Percentiles rank a stretch among this genome's conserved stretches.
Evolutionary conservation across 2,888 invertebrate species (phyloP).

Genomic region (Pocota personata): DNA sequence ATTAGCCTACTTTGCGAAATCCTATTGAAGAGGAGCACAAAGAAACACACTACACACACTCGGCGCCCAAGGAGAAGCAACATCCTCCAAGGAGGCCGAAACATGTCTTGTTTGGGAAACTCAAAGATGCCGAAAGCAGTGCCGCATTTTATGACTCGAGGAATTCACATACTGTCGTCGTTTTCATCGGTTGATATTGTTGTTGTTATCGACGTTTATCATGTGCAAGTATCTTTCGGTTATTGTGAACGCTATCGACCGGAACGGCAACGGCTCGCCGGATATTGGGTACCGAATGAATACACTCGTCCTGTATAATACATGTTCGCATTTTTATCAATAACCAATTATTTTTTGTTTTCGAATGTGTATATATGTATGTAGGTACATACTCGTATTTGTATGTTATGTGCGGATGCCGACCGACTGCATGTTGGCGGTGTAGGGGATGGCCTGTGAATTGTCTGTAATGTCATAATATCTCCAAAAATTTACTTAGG

Average conservation of each 20-base stretch:
- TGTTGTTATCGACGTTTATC: conserved; percentile 45
- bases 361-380: conserved; percentile 11
- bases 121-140: conserved; percentile 51
- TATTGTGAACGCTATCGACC: conserved; percentile 67
- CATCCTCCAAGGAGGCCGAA: conserved; percentile 34
- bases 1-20: conserved; percentile 68
- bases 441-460: neutral
- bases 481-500: conserved; percentile 66
- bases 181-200: too few relatives aligned
- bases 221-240: conserved; percentile 54
- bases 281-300: conserved; percentile 70
- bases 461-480: conserved; percentile 47
- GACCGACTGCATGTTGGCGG: conserved; percentile 4
- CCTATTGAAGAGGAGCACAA: conserved; percentile 55
- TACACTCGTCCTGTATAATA: conserved; percentile 38
- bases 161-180: conserved; percentile 42
- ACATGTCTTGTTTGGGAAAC: conserved; percentile 22
- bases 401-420: conserved; percentile 5
- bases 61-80: neutral
- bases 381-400: too few relatives aligned
- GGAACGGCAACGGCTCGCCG: conserved; percentile 72
- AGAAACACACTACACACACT: conserved; percentile 25
- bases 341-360: conserved; percentile 71
- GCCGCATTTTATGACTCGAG: conserved; percentile 68
- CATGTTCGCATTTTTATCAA: conserved; percentile 70